Evolutionary conservation across 2,113 vertebrate species (phyloP), one percentile per base, ranked within the genome.

Genomic region (Cochlearius cochlearius): DNA sequence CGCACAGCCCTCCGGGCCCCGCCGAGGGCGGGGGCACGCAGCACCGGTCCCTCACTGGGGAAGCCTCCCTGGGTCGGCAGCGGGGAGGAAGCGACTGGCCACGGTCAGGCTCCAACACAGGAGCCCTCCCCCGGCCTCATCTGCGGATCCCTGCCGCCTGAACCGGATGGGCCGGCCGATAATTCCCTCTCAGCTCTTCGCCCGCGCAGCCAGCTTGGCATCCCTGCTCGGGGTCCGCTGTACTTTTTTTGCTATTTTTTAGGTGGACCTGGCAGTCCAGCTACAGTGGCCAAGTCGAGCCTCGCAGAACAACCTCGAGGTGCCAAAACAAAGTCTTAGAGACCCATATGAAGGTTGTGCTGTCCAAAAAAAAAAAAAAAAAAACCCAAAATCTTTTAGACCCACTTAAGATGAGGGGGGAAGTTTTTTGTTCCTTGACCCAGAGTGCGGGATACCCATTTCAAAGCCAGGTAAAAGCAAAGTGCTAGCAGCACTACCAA

Each of bases 361-460:
- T 72, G n/a, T 15, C 32, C 19, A 18, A 43, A 78, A 78, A 69
- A n/a, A 19, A 49, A 49, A 29, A 59, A 63, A 45, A 52, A 53
- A 9, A 49, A 25, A 8, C 15, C 19, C 38, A 12, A 11, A 55
- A n/a, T 73, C 26, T 53, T 82, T 56, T 34, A 32, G 12, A 41
- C 9, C 4, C 25, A 4, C 8, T 21, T 53, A 23, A 50, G 23
- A 10, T 4, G 2, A 23, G 10, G 10, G 11, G 3, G 5, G 4
- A 2, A 50, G 29, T 62, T 71, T 26, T 39, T 17, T 10, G 22
- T 63, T 60, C 25, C 27, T 9, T 56, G 34, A 12, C 21, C 14
- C 15, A 16, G 25, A 5, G 30, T 12, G 45, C 17, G 5, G 62
- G 36, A 45, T 15, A 27, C 14, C 1, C 27, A 2, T 49, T 64